A percentile compares a stretch with the other conserved stretches of the same genome.
Conservation (phyloP, 2,888 invertebrate species). For the Spilosoma lubricipeda region DNA sequence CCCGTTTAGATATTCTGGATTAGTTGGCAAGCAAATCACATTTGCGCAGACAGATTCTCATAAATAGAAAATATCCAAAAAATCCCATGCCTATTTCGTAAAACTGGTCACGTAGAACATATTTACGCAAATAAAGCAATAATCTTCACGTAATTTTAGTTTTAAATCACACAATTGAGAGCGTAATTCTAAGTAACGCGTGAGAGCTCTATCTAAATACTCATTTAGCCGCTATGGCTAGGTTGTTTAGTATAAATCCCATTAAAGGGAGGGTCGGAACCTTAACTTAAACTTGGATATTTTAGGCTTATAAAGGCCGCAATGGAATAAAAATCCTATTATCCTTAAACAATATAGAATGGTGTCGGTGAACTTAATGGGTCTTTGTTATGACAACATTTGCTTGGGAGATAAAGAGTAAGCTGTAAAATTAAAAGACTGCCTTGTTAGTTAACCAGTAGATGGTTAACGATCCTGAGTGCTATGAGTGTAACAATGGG, state of each 20-base stretch:
- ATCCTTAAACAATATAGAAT: background rate
- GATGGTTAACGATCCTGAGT: too few species aligned
- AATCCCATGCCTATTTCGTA: background rate
- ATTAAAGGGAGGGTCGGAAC: slow-evolving; percentile 39
- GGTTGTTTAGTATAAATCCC: slow-evolving; percentile 49
- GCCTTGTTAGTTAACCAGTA: too few species aligned
- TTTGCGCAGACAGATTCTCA: too few species aligned
- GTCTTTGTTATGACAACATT: background rate
- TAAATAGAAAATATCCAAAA: background rate
- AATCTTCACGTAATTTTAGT: slow-evolving; percentile 42
- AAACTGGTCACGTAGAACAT: slow-evolving; percentile 26
- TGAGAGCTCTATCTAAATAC: slow-evolving; percentile 40
- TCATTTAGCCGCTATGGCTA: slow-evolving; percentile 45
- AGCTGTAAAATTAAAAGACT: background rate
- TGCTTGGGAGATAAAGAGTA: background rate
- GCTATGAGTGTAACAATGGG: too few species aligned
- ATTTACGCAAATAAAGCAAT: slow-evolving; percentile 50
- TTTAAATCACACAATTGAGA: slow-evolving; percentile 49
- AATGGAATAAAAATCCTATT: slow-evolving; percentile 31
- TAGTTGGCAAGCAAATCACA: too few species aligned
- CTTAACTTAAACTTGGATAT: slow-evolving; percentile 32
- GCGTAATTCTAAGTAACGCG: slow-evolving; percentile 37
- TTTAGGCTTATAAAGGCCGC: slow-evolving; percentile 36
- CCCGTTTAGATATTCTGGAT: too few species aligned
- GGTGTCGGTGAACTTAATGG: background rate